Percentiles rank a stretch among this genome's conserved stretches.
Conservation (phyloP, 2,797 vertebrate species). For the Tapera naevia region DNA sequence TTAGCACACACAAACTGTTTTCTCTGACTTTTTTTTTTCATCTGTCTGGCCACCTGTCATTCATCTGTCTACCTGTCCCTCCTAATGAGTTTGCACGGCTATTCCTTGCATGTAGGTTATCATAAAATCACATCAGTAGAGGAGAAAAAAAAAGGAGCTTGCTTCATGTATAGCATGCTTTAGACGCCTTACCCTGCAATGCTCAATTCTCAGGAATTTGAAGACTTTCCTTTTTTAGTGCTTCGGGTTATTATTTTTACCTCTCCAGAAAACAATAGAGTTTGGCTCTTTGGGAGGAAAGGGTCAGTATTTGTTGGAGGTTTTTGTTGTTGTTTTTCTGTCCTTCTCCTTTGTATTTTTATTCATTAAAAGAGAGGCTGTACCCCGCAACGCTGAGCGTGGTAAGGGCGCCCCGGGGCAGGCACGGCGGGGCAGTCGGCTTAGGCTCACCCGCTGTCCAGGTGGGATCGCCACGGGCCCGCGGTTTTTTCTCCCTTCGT, state of each 20-base stretch:
- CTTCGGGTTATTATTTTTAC: rapidly evolving
- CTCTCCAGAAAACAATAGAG: background rate
- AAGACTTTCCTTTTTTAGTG: background rate
- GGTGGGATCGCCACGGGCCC: background rate
- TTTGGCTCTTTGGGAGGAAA: background rate
- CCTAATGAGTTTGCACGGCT: background rate
- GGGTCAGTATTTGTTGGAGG: rapidly evolving
- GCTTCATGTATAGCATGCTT: background rate
- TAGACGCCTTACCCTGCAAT: background rate
- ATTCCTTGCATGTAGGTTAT: background rate
- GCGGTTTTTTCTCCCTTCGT: background rate
- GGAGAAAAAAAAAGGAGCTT: rapidly evolving
- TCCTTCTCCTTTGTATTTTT: background rate
- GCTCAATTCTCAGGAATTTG: background rate
- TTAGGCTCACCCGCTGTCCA: rapidly evolving
- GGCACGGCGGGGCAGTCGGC: background rate
- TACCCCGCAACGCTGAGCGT: rapidly evolving
- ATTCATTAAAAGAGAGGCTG: background rate
- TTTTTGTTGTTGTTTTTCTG: background rate
- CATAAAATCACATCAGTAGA: background rate
- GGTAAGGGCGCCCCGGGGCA: background rate
- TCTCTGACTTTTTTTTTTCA: background rate
- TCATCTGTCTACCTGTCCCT: background rate
- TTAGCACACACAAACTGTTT: background rate
- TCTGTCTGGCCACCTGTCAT: background rate